Evolutionary conservation across 2,797 vertebrate genomes (phyloP).

Genomic region (Dromococcyx pavoninus): DNA sequence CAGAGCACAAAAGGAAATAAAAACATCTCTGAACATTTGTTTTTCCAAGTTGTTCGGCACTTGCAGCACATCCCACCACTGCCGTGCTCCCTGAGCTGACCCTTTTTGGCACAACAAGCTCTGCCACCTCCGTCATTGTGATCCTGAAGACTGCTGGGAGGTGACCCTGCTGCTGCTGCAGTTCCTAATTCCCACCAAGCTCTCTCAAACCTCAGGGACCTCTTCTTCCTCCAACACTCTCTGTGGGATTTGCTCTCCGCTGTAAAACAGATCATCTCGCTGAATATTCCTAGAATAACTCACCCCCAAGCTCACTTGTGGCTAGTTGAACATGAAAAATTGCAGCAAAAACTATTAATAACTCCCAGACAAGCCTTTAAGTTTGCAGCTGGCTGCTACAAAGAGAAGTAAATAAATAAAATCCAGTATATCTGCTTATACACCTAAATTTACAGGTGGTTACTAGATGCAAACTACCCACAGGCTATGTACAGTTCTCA

Average conservation of each 20-base stretch:
- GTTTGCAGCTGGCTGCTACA: neutral
- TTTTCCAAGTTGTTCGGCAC: neutral
- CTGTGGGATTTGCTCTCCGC: neutral
- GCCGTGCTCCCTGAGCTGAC: fast-evolving
- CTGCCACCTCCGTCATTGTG: fast-evolving
- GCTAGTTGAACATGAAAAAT: neutral
- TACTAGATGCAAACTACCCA: neutral
- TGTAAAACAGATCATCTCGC: neutral
- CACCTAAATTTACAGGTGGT: neutral
- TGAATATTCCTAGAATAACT: neutral
- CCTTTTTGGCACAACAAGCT: fast-evolving
- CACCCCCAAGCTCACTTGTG: fast-evolving
- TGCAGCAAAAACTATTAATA: neutral
- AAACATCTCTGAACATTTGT: neutral
- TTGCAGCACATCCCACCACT: neutral
- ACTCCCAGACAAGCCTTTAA: neutral
- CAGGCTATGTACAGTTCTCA: fast-evolving
- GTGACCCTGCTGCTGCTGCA: neutral
- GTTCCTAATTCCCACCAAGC: constrained; percentile 20
- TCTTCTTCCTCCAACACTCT: neutral
- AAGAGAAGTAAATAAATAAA: neutral
- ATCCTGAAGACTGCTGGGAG: neutral
- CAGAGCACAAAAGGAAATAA: neutral
- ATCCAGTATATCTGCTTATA: neutral
- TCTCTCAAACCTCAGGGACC: neutral